Evolutionary conservation across 2,888 invertebrate species (phyloP), one percentile per base, ranked within the genome.

Genomic region (Ophion ellenae): DNA sequence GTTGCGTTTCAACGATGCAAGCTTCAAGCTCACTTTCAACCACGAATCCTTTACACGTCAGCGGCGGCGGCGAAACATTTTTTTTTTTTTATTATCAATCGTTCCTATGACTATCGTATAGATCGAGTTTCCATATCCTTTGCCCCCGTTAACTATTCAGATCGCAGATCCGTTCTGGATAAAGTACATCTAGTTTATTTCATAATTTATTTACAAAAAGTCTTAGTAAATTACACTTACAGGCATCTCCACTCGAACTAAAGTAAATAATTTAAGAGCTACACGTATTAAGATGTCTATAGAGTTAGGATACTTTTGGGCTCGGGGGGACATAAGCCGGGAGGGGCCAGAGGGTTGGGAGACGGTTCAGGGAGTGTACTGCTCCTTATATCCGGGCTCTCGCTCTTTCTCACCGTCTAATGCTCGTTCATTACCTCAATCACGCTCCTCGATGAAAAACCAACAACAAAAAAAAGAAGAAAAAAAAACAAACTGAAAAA

Each of bases 191-290:
- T 93, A 93, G 93, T 93, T 93, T 93, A 93, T 93, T 93, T 93
- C 93, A 93, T 93, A 93, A 93, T 93, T 93, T 93, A 93, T 93
- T 93, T 93, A 93, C 93, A 93, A 93, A 93, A 93, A 93, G 93
- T 93, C 93, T 93, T 93, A 93, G 93, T 93, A 93, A 93, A 93
- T 93, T 93, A 93, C 93, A 93, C 93, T 93, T 93, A 93, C 93
- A 93, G 93, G 93, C 93, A 93, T 93, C 93, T 93, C 93, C 93
- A 93, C 93, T 93, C 93, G 91, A 93, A 93, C 92, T 92, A 93
- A 93, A 93, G 93, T 93, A 93, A 93, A 93, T 93, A 93, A 93
- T 93, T 93, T 93, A 93, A 93, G 92, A 93, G 91, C 93, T 93
- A 93, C 93, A 93, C 92, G 92, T 93, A 93, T 93, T 92, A 93